These are phyloP conservation scores for Channa argus DNA, from an alignment of 2,113 vertebrate genomes.

Conservation along the genomic window DNA sequence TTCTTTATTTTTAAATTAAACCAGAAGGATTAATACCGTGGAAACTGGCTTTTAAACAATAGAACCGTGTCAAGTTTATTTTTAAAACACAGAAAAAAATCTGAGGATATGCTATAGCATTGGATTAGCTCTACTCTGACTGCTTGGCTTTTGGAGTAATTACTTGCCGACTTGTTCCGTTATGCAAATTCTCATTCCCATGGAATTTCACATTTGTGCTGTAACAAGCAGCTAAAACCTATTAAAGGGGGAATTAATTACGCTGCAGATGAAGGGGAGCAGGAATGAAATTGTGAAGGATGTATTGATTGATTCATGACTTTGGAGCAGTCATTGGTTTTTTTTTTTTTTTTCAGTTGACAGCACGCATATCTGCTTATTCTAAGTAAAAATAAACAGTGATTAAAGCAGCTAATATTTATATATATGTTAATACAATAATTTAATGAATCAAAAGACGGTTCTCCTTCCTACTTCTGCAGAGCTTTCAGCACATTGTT, in stretches of 20 bases:
- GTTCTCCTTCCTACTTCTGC: too few relatives aligned
- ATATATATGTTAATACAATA: background rate
- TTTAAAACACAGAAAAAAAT: slow-evolving; percentile 42
- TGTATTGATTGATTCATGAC: slow-evolving; percentile 38
- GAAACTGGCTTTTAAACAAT: slow-evolving; percentile 65
- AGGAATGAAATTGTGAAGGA: slow-evolving; percentile 30
- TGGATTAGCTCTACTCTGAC: slow-evolving; percentile 64
- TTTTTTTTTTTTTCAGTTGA: slow-evolving; percentile 1
- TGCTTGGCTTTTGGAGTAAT: slow-evolving; percentile 61
- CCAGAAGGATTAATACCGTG: slow-evolving; percentile 53
- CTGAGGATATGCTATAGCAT: slow-evolving; percentile 37
- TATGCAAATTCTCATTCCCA: slow-evolving; percentile 63
- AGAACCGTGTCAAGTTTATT: slow-evolving; percentile 60
- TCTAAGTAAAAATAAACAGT: background rate
- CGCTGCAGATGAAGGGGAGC: slow-evolving; percentile 28
- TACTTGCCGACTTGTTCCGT: slow-evolving; percentile 60
- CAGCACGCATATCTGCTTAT: background rate
- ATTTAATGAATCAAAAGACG: background rate
- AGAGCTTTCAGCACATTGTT: too few relatives aligned
- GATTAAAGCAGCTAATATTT: background rate
- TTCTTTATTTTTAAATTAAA: slow-evolving; percentile 55
- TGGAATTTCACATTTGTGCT: slow-evolving; percentile 63
- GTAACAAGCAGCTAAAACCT: slow-evolving; percentile 67
- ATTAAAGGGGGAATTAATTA: slow-evolving; percentile 67
- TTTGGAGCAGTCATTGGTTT: slow-evolving; percentile 27